phyloP scores from a whole-genome alignment of 2,888 invertebrate species.

The Thalpophila matura region DNA sequence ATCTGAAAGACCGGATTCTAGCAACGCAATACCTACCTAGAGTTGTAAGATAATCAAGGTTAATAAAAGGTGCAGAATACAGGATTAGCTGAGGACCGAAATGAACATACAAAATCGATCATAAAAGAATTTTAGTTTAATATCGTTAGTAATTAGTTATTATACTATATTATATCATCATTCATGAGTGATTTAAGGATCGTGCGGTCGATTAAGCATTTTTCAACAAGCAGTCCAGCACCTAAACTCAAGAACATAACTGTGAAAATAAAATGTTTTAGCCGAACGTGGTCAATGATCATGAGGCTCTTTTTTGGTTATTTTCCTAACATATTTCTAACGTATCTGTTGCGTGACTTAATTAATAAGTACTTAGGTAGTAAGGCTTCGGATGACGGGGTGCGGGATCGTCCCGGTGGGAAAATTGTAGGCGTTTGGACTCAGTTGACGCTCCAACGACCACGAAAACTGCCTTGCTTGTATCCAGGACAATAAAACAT shows the following conservation, averaged over 20 bases:
- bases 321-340: slow-evolving; percentile 60
- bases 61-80: too few species aligned
- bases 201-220: slow-evolving; percentile 11
- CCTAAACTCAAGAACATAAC: slow-evolving; percentile 3
- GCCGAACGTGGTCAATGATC: slow-evolving; percentile 27
- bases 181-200: slow-evolving; percentile 9
- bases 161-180: slow-evolving; percentile 24
- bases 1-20: background rate
- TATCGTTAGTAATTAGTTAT: too few species aligned
- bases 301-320: slow-evolving; percentile 30
- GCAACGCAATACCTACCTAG: too few species aligned
- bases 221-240: slow-evolving; percentile 18
- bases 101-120: too few species aligned
- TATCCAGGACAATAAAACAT: slow-evolving; percentile 56
- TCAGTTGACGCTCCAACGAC: slow-evolving; percentile 85
- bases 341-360: slow-evolving; percentile 67
- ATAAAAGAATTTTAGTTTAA: too few species aligned
- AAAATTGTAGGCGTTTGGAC: slow-evolving; percentile 83
- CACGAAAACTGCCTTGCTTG: slow-evolving; percentile 82
- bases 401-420: slow-evolving; percentile 77
- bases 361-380: slow-evolving; percentile 72
- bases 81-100: background rate
- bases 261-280: slow-evolving; percentile 38
- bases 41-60: too few species aligned
- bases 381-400: slow-evolving; percentile 82